Conservation (phyloP, 2,797 vertebrate genomes). For the Furcifer pardalis region DNA sequence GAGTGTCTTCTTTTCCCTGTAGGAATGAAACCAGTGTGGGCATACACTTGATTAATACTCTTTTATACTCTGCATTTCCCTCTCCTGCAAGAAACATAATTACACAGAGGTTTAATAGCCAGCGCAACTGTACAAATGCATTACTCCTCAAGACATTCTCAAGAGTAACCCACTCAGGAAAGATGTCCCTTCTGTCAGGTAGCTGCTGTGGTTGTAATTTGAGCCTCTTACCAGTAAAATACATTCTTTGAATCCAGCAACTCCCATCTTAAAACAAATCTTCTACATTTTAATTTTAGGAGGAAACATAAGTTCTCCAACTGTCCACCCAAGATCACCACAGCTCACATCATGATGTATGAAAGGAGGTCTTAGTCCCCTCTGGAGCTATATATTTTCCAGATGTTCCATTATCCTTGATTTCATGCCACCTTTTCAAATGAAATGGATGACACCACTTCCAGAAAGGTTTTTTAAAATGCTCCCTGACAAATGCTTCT, state of each 20-base stretch:
- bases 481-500: not conserved
- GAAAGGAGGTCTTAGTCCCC: conserved; percentile 16
- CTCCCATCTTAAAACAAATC: conserved; percentile 56
- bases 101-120: too few relatives aligned
- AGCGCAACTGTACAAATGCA: not conserved
- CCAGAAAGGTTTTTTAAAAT: not conserved
- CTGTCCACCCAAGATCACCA: too few relatives aligned
- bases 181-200: conserved; percentile 33
- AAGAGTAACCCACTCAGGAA: not conserved
- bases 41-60: not conserved
- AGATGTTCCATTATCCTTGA: too few relatives aligned
- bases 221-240: conserved; percentile 57
- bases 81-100: not conserved
- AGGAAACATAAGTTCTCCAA: not conserved
- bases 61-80: not conserved
- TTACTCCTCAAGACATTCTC: conserved; percentile 22
- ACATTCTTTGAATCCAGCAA: conserved; percentile 48
- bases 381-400: not conserved
- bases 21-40: not conserved
- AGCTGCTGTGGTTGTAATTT: conserved; percentile 22
- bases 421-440: too few relatives aligned
- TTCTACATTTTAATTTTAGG: too few relatives aligned
- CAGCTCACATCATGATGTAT: not conserved
- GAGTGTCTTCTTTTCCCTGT: not conserved
- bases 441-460: too few relatives aligned